phyloP scores from a whole-genome alignment of 2,113 vertebrate species.

The Pomatostomus ruficeps region DNA sequence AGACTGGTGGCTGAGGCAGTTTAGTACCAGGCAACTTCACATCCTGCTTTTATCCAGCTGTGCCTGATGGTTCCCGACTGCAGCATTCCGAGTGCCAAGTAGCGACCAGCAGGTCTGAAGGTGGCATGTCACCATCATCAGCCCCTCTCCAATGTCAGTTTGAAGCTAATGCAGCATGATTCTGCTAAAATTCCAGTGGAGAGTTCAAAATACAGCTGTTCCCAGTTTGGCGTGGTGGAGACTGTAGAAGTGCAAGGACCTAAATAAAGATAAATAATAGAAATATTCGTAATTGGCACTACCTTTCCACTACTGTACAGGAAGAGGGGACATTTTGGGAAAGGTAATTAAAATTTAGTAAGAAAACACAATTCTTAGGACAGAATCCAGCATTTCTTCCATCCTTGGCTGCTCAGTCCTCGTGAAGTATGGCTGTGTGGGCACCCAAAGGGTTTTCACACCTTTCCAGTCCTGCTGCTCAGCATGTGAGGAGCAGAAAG shows the following conservation, averaged over 20 bases:
- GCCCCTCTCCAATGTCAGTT: background rate
- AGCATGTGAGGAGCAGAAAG: background rate
- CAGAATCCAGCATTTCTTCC: background rate
- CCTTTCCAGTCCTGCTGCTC: fast-evolving
- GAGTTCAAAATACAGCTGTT: background rate
- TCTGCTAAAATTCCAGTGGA: background rate
- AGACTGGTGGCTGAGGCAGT: background rate
- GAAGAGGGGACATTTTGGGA: background rate
- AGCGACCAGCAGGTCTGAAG: fast-evolving
- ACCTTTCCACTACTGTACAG: background rate
- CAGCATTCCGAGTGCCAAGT: background rate
- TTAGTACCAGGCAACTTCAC: background rate
- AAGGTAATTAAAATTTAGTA: background rate
- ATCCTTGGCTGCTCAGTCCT: background rate
- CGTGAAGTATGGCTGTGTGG: background rate
- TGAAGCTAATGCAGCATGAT: background rate
- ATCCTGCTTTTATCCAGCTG: background rate
- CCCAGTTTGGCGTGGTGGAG: background rate
- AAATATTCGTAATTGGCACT: background rate
- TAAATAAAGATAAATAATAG: background rate
- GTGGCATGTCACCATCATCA: background rate
- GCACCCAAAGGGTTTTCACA: background rate
- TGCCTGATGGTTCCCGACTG: background rate
- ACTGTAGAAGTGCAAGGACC: background rate
- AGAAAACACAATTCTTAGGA: background rate